These are phyloP conservation scores for Aldrovandia affinis DNA, from an alignment of 2,797 vertebrate genomes.

Conservation along the genomic window DNA sequence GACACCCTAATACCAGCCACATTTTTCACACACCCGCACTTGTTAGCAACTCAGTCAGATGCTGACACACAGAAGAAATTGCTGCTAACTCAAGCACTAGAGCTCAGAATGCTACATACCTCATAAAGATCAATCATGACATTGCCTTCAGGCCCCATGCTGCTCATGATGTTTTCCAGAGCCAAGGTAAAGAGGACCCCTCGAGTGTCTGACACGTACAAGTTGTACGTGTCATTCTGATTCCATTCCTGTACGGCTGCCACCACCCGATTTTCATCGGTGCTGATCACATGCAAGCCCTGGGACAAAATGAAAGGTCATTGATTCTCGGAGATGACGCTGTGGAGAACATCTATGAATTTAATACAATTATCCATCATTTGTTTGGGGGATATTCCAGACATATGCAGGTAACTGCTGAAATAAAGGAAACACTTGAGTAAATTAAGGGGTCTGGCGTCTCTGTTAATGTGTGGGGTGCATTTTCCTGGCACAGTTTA, in stretches of 20 bases:
- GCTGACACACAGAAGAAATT: background rate
- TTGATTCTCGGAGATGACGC: background rate
- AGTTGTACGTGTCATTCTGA: conserved; percentile 95
- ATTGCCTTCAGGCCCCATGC: conserved; percentile 91
- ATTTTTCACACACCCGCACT: background rate
- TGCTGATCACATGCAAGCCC: conserved; percentile 98
- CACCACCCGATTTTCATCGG: conserved; percentile 94
- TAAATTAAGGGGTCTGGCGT: too few species aligned
- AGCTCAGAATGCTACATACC: conserved; percentile 76
- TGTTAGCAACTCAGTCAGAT: background rate
- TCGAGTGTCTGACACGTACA: conserved; percentile 91
- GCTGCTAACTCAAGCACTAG: background rate
- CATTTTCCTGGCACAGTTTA: too few species aligned
- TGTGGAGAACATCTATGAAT: background rate
- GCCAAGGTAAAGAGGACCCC: conserved; percentile 92
- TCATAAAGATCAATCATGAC: conserved; percentile 98
- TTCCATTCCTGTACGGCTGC: conserved; percentile 97
- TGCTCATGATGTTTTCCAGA: conserved; percentile 95
- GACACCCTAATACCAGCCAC: background rate
- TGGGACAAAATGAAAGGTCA: conserved; percentile 52
- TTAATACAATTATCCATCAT: background rate
- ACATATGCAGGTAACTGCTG: too few species aligned
- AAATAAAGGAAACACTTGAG: too few species aligned
- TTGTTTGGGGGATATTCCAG: background rate
- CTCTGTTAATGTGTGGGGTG: too few species aligned